Percentiles rank a stretch among this genome's conserved stretches.
Evolutionary conservation across 2,888 invertebrate genomes (phyloP).

Genomic region (Muscina levida): DNA sequence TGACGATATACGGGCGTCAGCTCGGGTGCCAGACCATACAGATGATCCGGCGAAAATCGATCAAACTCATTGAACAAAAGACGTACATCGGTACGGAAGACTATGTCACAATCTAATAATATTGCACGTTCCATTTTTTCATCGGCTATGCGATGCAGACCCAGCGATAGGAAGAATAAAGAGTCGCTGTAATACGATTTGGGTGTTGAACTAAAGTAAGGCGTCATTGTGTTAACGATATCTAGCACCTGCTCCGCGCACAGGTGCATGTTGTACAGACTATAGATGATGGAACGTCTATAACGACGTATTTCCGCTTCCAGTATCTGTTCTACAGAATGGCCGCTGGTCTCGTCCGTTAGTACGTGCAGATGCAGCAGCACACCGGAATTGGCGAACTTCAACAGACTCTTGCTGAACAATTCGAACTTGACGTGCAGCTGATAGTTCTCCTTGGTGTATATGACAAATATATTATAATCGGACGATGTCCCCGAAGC

Average conservation of each 20-base stretch:
- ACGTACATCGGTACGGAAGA: slow-evolving; percentile 85
- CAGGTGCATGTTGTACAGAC: slow-evolving; percentile 83
- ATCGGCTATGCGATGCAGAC: slow-evolving; percentile 86
- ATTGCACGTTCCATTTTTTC: slow-evolving; percentile 83
- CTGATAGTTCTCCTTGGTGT: slow-evolving; percentile 78
- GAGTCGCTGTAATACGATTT: slow-evolving; percentile 88
- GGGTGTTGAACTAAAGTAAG: slow-evolving; percentile 86
- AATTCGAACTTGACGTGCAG: slow-evolving; percentile 78
- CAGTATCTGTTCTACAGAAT: slow-evolving; percentile 81
- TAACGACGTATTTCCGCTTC: slow-evolving; percentile 76
- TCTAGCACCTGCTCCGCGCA: slow-evolving; percentile 83
- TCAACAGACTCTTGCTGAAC: slow-evolving; percentile 76
- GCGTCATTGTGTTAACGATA: slow-evolving; percentile 85
- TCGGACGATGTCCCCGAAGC: slow-evolving; percentile 68
- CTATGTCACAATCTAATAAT: slow-evolving; percentile 89
- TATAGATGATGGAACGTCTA: slow-evolving; percentile 80
- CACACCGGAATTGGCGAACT: slow-evolving; percentile 76
- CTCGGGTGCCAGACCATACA: slow-evolving; percentile 88
- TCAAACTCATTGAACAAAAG: slow-evolving; percentile 85
- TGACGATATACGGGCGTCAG: slow-evolving; percentile 90
- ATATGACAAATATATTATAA: slow-evolving; percentile 79
- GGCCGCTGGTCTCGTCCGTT: slow-evolving; percentile 82
- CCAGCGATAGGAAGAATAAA: slow-evolving; percentile 88
- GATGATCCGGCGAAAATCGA: slow-evolving; percentile 82
- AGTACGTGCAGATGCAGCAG: slow-evolving; percentile 83